These are phyloP conservation scores for Prorops nasuta DNA, from an alignment of 1,140 invertebrate genomes.

Conservation along the genomic window DNA sequence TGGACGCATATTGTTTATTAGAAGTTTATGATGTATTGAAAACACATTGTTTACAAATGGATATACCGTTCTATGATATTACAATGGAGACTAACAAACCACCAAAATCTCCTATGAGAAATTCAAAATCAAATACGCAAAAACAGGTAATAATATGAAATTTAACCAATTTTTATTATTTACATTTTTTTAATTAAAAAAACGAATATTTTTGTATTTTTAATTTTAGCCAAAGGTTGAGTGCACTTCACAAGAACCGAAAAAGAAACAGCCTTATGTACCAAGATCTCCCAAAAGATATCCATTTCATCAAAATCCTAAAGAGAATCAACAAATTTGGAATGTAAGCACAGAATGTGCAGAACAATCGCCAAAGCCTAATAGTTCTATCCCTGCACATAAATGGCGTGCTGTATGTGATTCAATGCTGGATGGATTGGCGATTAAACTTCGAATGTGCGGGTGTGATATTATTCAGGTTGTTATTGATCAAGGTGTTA, in stretches of 20 bases:
- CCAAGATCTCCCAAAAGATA: too few species aligned
- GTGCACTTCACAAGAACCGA: too few species aligned
- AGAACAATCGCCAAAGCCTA: too few species aligned
- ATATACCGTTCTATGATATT: slow-evolving; percentile 63
- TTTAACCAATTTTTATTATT: background rate
- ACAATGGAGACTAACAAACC: slow-evolving; percentile 51
- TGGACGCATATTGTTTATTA: slow-evolving; percentile 78
- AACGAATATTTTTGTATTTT: too few species aligned
- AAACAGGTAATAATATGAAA: slow-evolving; percentile 14
- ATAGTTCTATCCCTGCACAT: slow-evolving; percentile 24
- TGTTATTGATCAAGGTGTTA: slow-evolving; percentile 53
- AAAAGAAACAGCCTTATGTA: too few species aligned
- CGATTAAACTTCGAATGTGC: slow-evolving; percentile 62
- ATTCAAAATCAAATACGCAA: slow-evolving; percentile 21
- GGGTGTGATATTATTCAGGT: slow-evolving; percentile 66
- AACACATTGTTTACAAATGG: slow-evolving; percentile 50
- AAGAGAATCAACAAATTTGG: too few species aligned
- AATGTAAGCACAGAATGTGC: too few species aligned
- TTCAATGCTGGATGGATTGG: slow-evolving; percentile 59
- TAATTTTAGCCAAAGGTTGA: too few species aligned
- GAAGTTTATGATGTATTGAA: slow-evolving; percentile 68
- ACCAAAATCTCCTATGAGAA: slow-evolving; percentile 49
- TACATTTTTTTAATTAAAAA: slow-evolving; percentile 6
- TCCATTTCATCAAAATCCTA: too few species aligned
- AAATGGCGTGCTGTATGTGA: slow-evolving; percentile 57